Percentiles rank a stretch among this genome's conserved stretches.
phyloP scores from a whole-genome alignment of 2,888 invertebrate genomes.

The Anoplius nigerrimus region DNA sequence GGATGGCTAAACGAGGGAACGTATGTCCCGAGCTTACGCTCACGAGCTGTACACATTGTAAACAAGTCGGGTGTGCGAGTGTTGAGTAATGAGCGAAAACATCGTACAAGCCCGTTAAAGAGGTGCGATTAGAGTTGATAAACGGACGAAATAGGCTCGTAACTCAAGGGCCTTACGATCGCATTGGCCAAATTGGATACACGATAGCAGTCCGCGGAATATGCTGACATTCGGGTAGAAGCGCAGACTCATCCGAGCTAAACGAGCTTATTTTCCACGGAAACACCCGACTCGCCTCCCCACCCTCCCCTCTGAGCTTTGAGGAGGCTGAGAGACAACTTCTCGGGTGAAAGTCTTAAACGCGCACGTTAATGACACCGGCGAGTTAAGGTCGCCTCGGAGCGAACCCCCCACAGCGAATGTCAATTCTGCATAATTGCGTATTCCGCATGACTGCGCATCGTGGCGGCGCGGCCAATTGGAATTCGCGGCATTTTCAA shows the following conservation, averaged over 20 bases:
- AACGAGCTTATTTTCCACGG: not conserved
- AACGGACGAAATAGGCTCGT: not conserved
- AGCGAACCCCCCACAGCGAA: slow-evolving; percentile 32
- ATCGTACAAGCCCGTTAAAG: not conserved
- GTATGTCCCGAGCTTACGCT: slow-evolving; percentile 5
- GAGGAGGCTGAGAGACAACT: not conserved
- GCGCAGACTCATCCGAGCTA: not conserved
- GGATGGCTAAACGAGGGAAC: not conserved
- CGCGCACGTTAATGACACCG: too few species aligned
- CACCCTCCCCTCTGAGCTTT: not conserved
- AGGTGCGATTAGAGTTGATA: not conserved
- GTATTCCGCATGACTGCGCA: slow-evolving; percentile 19
- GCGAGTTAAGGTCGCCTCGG: slow-evolving; percentile 23
- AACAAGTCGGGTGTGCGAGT: slow-evolving; percentile 20
- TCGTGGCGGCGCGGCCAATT: slow-evolving; percentile 20
- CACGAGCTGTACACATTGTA: slow-evolving; percentile 25
- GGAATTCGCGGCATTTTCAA: slow-evolving; percentile 22
- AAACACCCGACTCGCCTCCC: too few species aligned
- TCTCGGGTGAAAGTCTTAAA: not conserved
- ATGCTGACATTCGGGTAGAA: too few species aligned
- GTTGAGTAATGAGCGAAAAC: slow-evolving; percentile 25
- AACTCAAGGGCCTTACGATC: too few species aligned
- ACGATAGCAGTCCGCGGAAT: too few species aligned
- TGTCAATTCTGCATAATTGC: slow-evolving; percentile 40
- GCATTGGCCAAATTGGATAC: too few species aligned